These are phyloP conservation scores for Atlantisia rogersi DNA, from an alignment of 2,113 vertebrate genomes.

Conservation along the genomic window DNA sequence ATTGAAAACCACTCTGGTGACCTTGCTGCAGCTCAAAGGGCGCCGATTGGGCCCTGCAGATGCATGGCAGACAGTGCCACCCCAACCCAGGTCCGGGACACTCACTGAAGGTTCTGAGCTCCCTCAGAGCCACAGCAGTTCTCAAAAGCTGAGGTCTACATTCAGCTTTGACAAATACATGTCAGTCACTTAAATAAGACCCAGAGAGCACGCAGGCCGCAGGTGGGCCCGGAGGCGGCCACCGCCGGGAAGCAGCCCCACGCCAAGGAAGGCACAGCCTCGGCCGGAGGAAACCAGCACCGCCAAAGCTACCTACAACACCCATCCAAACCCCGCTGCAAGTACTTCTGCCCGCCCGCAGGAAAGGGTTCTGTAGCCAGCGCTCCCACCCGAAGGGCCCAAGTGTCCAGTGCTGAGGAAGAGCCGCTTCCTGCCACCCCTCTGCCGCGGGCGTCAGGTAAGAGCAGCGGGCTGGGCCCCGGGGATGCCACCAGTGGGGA, in stretches of 20 bases:
- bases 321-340: accelerated
- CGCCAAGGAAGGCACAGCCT: neutral
- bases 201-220: neutral
- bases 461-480: too few species aligned
- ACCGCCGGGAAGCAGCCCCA: neutral
- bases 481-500: too few species aligned
- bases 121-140: accelerated
- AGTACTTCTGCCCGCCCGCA: accelerated
- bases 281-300: neutral
- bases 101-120: accelerated
- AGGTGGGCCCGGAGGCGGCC: neutral
- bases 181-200: accelerated
- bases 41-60: accelerated
- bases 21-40: neutral
- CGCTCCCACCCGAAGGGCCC: neutral
- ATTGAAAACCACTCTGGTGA: neutral
- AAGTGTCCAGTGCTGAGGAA: accelerated
- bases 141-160: accelerated
- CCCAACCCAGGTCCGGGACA: accelerated
- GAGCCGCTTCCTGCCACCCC: neutral
- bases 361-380: accelerated
- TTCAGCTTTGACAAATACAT: accelerated
- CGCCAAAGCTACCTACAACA: accelerated
- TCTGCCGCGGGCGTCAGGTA: neutral
- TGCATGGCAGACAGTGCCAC: accelerated